Conservation (phyloP, 2,888 invertebrate genomes). For the Melipona bicolor region DNA sequence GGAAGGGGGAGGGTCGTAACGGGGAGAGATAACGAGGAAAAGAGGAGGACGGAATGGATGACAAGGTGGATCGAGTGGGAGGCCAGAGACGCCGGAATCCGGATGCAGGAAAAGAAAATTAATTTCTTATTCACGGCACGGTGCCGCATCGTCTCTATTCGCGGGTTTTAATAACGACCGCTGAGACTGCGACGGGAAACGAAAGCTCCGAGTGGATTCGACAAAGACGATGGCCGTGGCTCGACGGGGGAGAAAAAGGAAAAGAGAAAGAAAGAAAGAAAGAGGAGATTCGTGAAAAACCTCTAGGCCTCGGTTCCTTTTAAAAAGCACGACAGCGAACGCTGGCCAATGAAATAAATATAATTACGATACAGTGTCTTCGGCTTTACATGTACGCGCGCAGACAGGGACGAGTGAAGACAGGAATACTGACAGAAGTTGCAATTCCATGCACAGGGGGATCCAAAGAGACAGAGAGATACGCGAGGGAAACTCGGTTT, state of each 20-base stretch:
- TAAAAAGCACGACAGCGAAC: background rate
- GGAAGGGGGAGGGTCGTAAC: background rate
- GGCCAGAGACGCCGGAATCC: constrained; percentile 26
- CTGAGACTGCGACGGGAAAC: constrained; percentile 23
- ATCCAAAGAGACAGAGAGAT: background rate
- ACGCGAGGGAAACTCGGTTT: constrained; percentile 40
- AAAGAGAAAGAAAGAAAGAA: background rate
- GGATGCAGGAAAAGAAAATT: constrained; percentile 61
- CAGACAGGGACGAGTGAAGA: constrained; percentile 8
- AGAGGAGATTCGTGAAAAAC: background rate
- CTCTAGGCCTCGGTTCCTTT: constrained; percentile 15
- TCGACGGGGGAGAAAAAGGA: background rate
- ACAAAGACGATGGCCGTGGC: background rate
- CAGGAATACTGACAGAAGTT: background rate
- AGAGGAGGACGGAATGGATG: background rate
- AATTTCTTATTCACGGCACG: constrained; percentile 72
- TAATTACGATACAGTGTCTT: constrained; percentile 57
- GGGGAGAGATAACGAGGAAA: background rate
- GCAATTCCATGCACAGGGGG: background rate
- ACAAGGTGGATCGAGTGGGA: constrained; percentile 18
- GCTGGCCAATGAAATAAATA: constrained; percentile 59
- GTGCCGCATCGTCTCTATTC: constrained; percentile 57
- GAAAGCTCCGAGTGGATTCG: background rate
- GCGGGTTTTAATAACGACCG: constrained; percentile 51
- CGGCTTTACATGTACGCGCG: constrained; percentile 8